Conservation (phyloP, 2,797 vertebrate genomes). For the Lindbergichthys nudifrons region DNA sequence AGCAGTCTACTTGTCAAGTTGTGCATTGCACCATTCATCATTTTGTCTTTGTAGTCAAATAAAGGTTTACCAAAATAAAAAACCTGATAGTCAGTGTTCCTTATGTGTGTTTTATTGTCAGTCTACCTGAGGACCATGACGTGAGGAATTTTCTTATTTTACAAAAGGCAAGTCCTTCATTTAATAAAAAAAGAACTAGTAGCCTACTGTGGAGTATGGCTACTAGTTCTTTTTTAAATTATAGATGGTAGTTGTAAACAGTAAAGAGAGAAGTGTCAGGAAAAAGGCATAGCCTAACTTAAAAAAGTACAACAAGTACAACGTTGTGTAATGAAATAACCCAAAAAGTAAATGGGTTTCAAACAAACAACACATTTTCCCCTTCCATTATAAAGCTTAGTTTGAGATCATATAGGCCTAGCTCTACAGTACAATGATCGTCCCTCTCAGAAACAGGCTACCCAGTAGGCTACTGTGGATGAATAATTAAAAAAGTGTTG, state of each 20-base stretch:
- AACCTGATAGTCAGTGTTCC: background rate
- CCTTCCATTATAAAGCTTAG: background rate
- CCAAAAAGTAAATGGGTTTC: too few species aligned
- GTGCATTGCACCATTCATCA: too few species aligned
- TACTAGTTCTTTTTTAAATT: too few species aligned
- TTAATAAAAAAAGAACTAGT: too few species aligned
- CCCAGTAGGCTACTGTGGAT: too few species aligned
- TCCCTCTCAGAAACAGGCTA: background rate
- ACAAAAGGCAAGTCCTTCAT: too few species aligned
- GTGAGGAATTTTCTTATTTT: too few species aligned
- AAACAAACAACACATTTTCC: background rate
- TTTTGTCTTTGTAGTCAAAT: too few species aligned
- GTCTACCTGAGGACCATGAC: background rate
- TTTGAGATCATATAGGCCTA: background rate
- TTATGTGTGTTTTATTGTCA: background rate
- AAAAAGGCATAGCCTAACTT: background rate
- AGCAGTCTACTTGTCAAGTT: conserved; percentile 25
- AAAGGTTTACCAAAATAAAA: too few species aligned
- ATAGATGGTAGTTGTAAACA: background rate
- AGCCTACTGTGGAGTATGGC: too few species aligned
- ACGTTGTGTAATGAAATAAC: too few species aligned
- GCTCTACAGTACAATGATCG: background rate
- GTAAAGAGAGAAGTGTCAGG: background rate
- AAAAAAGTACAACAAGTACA: too few species aligned
- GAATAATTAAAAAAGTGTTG: background rate